Percentiles rank a stretch among this genome's conserved stretches.
phyloP scores from a whole-genome alignment of 2,888 invertebrate genomes.

The Drosophila quasianomalipes region DNA sequence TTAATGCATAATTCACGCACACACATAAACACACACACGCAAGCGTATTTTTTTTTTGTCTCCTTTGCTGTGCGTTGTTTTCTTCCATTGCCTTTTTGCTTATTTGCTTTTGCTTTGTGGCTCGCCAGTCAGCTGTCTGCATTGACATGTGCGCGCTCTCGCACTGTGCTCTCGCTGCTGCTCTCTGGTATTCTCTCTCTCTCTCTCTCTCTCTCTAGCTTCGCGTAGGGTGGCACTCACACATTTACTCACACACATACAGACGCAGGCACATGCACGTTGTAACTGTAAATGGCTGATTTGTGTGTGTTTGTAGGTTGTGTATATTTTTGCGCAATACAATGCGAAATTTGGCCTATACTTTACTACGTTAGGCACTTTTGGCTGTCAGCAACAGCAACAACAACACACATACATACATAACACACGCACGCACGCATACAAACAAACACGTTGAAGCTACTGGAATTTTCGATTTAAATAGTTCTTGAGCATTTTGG shows the following conservation, averaged over 20 bases:
- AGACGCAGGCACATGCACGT: slow-evolving; percentile 31
- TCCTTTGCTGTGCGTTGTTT: slow-evolving; percentile 30
- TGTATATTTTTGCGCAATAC: slow-evolving; percentile 54
- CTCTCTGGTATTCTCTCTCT: slow-evolving; percentile 19
- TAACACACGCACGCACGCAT: neutral
- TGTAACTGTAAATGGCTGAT: slow-evolving; percentile 61
- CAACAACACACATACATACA: slow-evolving; percentile 1
- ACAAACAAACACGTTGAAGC: neutral
- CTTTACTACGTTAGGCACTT: slow-evolving; percentile 47
- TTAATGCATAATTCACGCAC: slow-evolving; percentile 35
- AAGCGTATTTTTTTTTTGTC: slow-evolving; percentile 28
- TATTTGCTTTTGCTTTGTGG: slow-evolving; percentile 36
- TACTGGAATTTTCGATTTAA: slow-evolving; percentile 4
- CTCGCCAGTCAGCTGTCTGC: slow-evolving; percentile 75
- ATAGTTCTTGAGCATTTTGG: slow-evolving; percentile 22
- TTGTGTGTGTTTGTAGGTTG: slow-evolving; percentile 37
- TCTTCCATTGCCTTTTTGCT: slow-evolving; percentile 20
- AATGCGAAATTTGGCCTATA: slow-evolving; percentile 50
- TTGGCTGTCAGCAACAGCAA: slow-evolving; percentile 26
- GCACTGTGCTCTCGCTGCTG: slow-evolving; percentile 19
- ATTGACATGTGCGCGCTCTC: slow-evolving; percentile 74
- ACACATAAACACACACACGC: neutral
- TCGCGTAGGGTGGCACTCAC: slow-evolving; percentile 45
- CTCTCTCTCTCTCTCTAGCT: slow-evolving; percentile 10
- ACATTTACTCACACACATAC: slow-evolving; percentile 9